Percentiles rank a stretch among this genome's conserved stretches.
These are phyloP conservation scores for Coptodon bakossiorum DNA, from an alignment of 2,113 vertebrate genomes.

Conservation along the genomic window DNA sequence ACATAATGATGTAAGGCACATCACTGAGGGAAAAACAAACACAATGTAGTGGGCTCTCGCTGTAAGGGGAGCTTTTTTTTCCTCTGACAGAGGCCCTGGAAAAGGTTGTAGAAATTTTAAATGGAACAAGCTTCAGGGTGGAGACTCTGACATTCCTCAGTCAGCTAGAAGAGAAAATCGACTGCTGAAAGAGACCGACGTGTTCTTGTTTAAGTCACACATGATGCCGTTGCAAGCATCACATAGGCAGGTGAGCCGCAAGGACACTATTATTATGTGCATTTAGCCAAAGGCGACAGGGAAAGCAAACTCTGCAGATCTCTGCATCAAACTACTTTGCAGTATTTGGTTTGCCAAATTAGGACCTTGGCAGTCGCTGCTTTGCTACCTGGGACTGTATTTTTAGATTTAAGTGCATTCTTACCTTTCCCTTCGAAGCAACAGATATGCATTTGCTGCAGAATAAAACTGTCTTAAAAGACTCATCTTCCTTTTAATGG, in stretches of 20 bases:
- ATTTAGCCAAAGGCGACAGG: neutral
- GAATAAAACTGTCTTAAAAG: neutral
- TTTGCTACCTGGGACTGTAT: neutral
- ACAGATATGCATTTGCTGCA: neutral
- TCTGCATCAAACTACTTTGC: neutral
- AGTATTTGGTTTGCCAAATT: neutral
- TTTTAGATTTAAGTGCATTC: neutral
- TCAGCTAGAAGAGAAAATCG: constrained; percentile 41
- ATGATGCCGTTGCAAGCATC: neutral
- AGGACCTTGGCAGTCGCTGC: neutral
- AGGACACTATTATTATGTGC: constrained; percentile 6
- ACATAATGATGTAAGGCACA: neutral
- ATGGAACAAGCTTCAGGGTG: constrained; percentile 47
- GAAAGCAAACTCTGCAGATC: neutral
- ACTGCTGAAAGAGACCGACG: neutral
- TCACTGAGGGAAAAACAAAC: neutral
- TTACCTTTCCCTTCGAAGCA: neutral
- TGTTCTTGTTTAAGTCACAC: constrained; percentile 4
- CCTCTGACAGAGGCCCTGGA: constrained; percentile 5
- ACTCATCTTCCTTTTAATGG: neutral
- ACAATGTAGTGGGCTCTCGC: neutral
- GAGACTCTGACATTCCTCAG: constrained; percentile 50
- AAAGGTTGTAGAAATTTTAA: constrained; percentile 12
- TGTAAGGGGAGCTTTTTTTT: neutral
- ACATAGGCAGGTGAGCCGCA: constrained; percentile 1